Evolutionary conservation across 2,797 vertebrate genomes (phyloP).

Genomic region (Pangasius macronema): DNA sequence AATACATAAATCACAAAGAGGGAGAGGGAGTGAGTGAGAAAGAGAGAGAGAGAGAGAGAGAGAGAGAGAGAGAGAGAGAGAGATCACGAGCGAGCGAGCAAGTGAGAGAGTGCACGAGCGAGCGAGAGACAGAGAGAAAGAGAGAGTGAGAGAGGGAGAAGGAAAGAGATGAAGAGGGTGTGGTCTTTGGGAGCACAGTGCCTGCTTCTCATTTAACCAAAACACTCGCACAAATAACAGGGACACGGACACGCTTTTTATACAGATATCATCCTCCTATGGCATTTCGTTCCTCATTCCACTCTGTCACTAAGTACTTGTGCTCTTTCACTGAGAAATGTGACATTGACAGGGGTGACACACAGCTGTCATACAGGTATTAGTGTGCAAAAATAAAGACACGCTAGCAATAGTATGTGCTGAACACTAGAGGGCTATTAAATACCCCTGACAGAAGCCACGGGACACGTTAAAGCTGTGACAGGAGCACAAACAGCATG

Average conservation of each 20-base stretch:
- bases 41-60: neutral
- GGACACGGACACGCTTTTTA: neutral
- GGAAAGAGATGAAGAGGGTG: slow-evolving; percentile 4
- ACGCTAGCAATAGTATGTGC: neutral
- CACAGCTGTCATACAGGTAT: neutral
- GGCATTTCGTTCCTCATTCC: neutral
- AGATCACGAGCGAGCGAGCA: too few species aligned
- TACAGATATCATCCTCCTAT: neutral
- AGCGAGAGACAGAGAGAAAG: neutral
- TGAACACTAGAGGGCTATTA: slow-evolving; percentile 37
- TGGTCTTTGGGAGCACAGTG: slow-evolving; percentile 13
- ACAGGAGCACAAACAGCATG: too few species aligned
- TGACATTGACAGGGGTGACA: neutral
- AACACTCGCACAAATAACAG: slow-evolving; percentile 27
- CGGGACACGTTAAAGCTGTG: neutral
- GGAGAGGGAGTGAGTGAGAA: neutral
- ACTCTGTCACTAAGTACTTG: neutral
- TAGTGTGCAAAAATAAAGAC: neutral
- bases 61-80: neutral
- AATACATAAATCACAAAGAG: slow-evolving; percentile 54
- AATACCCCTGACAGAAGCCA: neutral
- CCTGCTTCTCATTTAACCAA: slow-evolving; percentile 47
- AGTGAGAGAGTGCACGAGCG: neutral
- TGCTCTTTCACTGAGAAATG: neutral
- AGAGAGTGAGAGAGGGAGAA: neutral